Conservation (phyloP, 37 sponge, comb jelly and placozoan genomes). For the Petrosia ficiformis region DNA sequence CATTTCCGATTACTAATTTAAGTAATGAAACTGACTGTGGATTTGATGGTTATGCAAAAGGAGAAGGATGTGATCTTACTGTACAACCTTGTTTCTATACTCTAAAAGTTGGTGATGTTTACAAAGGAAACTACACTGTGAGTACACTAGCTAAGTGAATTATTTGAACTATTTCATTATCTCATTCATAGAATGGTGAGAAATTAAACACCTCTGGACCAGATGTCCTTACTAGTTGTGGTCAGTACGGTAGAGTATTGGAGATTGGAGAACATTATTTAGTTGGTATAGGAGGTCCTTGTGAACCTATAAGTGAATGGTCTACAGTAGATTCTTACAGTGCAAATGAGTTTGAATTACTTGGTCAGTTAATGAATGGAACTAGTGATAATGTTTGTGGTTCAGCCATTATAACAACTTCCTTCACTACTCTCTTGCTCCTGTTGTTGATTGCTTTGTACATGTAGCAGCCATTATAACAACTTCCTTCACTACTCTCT, state of each 20-base stretch:
- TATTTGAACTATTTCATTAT: background rate
- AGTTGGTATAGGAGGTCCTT: background rate
- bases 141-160: background rate
- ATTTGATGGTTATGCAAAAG: background rate
- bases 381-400: too few relatives aligned
- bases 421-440: too few relatives aligned
- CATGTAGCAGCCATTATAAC: too few relatives aligned
- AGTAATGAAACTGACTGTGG: background rate
- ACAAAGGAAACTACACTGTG: background rate
- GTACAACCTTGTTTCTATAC: background rate
- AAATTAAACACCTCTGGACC: background rate
- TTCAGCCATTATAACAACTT: too few relatives aligned
- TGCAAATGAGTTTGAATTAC: background rate
- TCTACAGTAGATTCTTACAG: background rate
- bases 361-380: too few relatives aligned
- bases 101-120: background rate
- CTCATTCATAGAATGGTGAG: background rate
- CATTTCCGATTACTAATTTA: background rate
- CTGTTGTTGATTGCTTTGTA: too few relatives aligned
- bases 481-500: too few relatives aligned
- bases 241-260: background rate
- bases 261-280: background rate
- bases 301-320: background rate
- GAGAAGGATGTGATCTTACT: background rate
- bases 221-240: background rate